phyloP scores from a whole-genome alignment of 2,888 invertebrate genomes.

The Caenorhabditis sp. region DNA sequence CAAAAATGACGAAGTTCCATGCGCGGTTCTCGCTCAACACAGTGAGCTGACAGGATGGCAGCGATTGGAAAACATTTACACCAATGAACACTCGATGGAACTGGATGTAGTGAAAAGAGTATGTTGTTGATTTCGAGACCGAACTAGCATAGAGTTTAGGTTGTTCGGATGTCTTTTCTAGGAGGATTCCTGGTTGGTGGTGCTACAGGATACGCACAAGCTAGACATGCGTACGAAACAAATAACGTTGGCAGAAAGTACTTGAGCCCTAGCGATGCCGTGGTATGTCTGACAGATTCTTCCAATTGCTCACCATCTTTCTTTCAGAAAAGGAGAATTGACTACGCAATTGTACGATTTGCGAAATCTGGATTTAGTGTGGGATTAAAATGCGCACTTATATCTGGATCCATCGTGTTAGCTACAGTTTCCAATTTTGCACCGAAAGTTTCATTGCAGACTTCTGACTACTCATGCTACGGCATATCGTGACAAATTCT shows the following conservation, averaged over 20 bases:
- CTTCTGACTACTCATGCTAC: constrained; percentile 71
- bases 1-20: too few species aligned
- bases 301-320: too few species aligned
- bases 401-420: constrained; percentile 75
- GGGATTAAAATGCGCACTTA: constrained; percentile 70
- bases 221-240: constrained; percentile 67
- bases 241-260: constrained; percentile 72
- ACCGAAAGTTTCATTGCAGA: constrained; percentile 53
- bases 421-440: neutral
- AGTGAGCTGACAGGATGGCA: constrained; percentile 67
- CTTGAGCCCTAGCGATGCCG: constrained; percentile 71
- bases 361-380: constrained; percentile 71
- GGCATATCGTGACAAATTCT: constrained; percentile 71
- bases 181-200: constrained; percentile 74
- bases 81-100: constrained; percentile 67
- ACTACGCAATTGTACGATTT: constrained; percentile 74
- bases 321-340: constrained; percentile 67
- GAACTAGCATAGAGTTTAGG: constrained; percentile 31
- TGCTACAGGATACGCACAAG: constrained; percentile 69
- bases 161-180: constrained; percentile 71
- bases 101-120: constrained; percentile 66
- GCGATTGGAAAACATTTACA: constrained; percentile 68
- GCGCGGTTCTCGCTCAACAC: neutral
- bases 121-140: neutral
- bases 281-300: constrained; percentile 64